Percentiles rank a stretch among this genome's conserved stretches.
phyloP scores from a whole-genome alignment of 2,113 vertebrate species.

The Myotis brandtii region DNA sequence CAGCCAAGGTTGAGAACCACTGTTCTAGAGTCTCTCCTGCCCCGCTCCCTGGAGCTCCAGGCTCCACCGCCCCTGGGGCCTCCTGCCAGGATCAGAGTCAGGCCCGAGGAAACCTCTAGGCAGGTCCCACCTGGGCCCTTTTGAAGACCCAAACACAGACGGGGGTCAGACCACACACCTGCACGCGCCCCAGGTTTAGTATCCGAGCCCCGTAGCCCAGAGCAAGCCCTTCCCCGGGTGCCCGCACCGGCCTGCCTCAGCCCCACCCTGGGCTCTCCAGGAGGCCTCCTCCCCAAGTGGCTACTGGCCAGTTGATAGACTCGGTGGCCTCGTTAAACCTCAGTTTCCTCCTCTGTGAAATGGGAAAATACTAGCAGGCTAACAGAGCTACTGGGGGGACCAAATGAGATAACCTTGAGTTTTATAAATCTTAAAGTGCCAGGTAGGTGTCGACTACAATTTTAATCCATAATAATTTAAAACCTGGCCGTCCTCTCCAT shows the following conservation, averaged over 20 bases:
- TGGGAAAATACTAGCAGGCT: background rate
- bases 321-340: background rate
- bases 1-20: too few species aligned
- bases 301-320: background rate
- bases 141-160: background rate
- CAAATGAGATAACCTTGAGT: background rate
- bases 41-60: background rate
- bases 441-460: background rate
- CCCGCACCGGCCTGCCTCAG: background rate
- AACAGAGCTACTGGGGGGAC: background rate
- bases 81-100: background rate
- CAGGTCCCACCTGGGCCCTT: background rate
- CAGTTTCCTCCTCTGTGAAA: background rate
- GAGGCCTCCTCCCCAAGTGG: background rate
- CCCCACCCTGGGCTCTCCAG: background rate
- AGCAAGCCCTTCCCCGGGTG: background rate
- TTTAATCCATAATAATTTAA: background rate
- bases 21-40: background rate
- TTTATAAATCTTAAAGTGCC: background rate
- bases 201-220: background rate
- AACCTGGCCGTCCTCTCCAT: background rate
- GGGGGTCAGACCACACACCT: background rate
- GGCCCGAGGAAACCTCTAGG: background rate
- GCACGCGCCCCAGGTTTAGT: fast-evolving
- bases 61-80: background rate